Base-by-base conservation (phyloP, 2,888 invertebrate species). In the Tenthredo mesomela region DNA sequence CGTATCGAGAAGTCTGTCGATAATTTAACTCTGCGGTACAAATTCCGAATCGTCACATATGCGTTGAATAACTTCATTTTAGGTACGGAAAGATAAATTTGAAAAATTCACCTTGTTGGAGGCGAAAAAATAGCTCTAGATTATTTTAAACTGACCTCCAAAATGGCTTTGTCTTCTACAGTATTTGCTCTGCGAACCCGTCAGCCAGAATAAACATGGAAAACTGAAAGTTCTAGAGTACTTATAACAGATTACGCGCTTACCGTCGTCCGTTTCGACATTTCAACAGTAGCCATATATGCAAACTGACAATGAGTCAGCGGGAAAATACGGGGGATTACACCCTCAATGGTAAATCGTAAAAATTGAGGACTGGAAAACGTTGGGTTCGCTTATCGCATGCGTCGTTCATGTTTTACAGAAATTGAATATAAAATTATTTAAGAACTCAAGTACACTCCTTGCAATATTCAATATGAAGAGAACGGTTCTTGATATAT, bases 231-330 rank as follows among this genome's bases (percentile, higher is more conserved):
- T 80, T 80, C 21, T n/a, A 18, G 25, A 80, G 80, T 40, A 80
- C 80, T 80, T 80, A 58, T 80, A 61, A 80, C 58, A 80, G 80
- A 80, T 80, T 80, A 80, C 58, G 15, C 80, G 58, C 37, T 40
- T 37, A 80, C 80, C 61, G 40, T 40, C 40, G 58, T 80, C 50
- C 61, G 47, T 80, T 61, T 21, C 61, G 61, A 80, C 80, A 9
- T 58, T 80, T 37, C 40, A 40, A 61, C 80, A 50, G 80, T 40
- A 61, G 61, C 40, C 58, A 25, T 61, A 25, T 61, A 37, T 15
- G 80, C 61, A 54, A 77, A 50, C 77, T 6, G 77, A 33, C 50
- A 40, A 33, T 33, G 50, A 77, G 18, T 50, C n/a, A 9, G 29
- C 18, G 7, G 18, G 15, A 77, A 54, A 29, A 15, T 29, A 77